Base-by-base conservation (phyloP, 2,888 invertebrate genomes). In the Syrphus vitripennis region DNA sequence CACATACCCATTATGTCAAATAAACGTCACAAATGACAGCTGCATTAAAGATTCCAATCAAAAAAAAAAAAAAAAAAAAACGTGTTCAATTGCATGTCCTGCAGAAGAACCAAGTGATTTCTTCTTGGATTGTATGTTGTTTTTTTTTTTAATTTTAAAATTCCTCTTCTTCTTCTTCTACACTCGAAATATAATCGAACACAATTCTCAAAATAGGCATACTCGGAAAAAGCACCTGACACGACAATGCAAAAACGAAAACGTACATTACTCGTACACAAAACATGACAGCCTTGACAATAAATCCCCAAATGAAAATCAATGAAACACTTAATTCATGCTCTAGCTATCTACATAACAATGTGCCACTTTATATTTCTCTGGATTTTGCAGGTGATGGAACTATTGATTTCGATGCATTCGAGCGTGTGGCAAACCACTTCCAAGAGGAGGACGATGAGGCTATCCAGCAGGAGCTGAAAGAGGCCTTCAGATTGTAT, bases 401-500 rank as follows among this genome's bases (percentile, higher is more conserved):
- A 82, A 82, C 86, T 82, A 69, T 86, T 70, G 86, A 86, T 78
- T 86, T 86, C 29, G 78, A 82, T 82, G 86, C 86, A 77, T 86
- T 86, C 59, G 69, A 72, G 61, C 86, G 86, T 26, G 86, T 86
- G 59, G 86, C 86, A 63, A 74, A 70, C 34, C 72, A 77, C 19
- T 86, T 86, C 74, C 86, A 86, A 70, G 98, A 98, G 93, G 98
- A 98, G 92, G 99, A 99, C 91, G 97, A 97, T 89, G 99, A 99
- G 93, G 97, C 98, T 87, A 96, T 98, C 95, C 98, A 99, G 92
- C 98, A 99, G 92, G 99, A 99, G 93, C 95, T 99, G 88, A 96
- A 98, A 91, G 99, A 99, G 94, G 99, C 99, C 70, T 99, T 99
- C 95, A 96, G 99, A 92, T 96, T 99, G 90, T 98, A 99, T 93